Base-by-base conservation (phyloP, 2,888 invertebrate genomes). In the Cryptus armator region DNA sequence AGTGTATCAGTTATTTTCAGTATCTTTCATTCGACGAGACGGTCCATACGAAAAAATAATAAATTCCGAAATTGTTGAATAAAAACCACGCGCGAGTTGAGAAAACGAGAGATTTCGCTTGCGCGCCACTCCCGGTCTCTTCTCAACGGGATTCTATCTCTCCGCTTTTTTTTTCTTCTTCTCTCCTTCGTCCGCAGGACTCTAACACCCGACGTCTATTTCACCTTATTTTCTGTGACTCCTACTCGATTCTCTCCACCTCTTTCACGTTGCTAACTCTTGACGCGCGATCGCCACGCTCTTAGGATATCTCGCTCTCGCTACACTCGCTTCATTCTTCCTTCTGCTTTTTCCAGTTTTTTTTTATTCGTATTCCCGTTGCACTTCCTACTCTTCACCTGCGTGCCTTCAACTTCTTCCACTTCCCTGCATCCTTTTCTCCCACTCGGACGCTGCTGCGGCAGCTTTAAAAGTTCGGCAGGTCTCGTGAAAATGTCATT, bases 241-340 rank as follows among this genome's bases (percentile, higher is more conserved):
- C 86, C 77, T 72, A 83, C 81, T 84, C 83, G 66, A 24, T 56
- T 48, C 14, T 56, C 76, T 84, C 79, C 87, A 64, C 81, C 83
- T 82, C 81, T 64, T 19, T 46, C 32, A 37, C 62, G 75, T 51
- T 75, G 48, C 59, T 14, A 19, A 19, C 12, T 64, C 46, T 71
- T 51, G 79, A 79, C 79, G 71, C 71, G 46, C 71, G 71, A 79
- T 53, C 75, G n/a, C 48, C 64, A 16, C 76, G 70, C 48, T 70
- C 16, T 51, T 67, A 51, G 24, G 43, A 24, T 29, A n/a, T 44
- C 43, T 37, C 16, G 19, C 64, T 53, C 51, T 44, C 64, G 16
- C 48, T 59, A 44, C 64, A 29, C 32, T 3, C n/a, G 12, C 16
- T 51, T 32, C 43, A 29, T 14, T 19, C 29, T n/a, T 62, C 46